Evolutionary conservation across 2,888 invertebrate genomes (phyloP).

Genomic region (Papilio elwesi): DNA sequence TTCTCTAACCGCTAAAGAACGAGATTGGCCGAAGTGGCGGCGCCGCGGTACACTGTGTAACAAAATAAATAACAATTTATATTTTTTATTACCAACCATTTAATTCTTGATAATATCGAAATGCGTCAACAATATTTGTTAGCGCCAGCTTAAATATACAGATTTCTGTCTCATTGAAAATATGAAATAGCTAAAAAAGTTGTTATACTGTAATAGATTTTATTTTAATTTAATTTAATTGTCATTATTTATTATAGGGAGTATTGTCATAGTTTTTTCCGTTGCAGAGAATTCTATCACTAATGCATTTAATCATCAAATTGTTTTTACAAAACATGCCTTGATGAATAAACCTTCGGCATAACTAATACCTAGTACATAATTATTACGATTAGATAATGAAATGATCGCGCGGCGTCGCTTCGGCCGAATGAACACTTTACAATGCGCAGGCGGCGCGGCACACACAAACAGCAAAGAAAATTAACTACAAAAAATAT

Average conservation of each 20-base stretch:
- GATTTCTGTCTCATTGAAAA: conserved; percentile 10
- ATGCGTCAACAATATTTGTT: not conserved
- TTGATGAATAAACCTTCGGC: not conserved
- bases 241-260: not conserved
- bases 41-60: conserved; percentile 38
- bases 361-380: not conserved
- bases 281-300: conserved; percentile 13
- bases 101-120: not conserved
- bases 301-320: conserved; percentile 14
- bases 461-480: conserved; percentile 77
- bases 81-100: not conserved
- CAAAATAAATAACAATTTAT: conserved; percentile 9
- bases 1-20: conserved; percentile 70
- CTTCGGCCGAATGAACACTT: conserved; percentile 57
- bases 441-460: conserved; percentile 64
- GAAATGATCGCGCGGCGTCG: conserved; percentile 53
- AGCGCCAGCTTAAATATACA: conserved; percentile 1
- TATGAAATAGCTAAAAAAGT: conserved; percentile 10
- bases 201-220: not conserved
- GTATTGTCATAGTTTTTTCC: conserved; percentile 12
- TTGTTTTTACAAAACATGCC: conserved; percentile 16
- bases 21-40: conserved; percentile 47
- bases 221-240: not conserved
- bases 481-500: conserved; percentile 67
- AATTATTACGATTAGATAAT: conserved; percentile 47